Percentiles rank a stretch among this genome's conserved stretches.
Evolutionary conservation across 2,888 invertebrate species (phyloP).

Genomic region (Podotricha telesiphe): DNA sequence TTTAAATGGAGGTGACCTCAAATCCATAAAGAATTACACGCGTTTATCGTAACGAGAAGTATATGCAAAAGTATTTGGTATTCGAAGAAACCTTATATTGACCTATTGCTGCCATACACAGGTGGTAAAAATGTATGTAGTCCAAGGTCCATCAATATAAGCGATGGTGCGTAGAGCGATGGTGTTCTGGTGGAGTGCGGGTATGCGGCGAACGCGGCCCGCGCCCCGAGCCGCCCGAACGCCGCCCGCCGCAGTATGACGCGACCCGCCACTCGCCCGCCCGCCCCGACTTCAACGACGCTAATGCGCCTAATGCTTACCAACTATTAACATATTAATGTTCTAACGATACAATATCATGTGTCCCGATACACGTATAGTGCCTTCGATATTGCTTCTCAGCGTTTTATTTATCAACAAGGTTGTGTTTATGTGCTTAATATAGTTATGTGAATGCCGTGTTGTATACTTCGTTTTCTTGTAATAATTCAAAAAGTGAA

Average conservation of each 20-base stretch:
- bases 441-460: constrained; percentile 23
- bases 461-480: constrained; percentile 6
- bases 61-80: constrained; percentile 26
- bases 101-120: constrained; percentile 36
- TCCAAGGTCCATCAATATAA: constrained; percentile 77
- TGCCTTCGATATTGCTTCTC: constrained; percentile 61
- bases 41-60: not conserved
- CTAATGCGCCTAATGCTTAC: constrained; percentile 44
- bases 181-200: constrained; percentile 54
- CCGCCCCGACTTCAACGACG: constrained; percentile 51
- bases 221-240: constrained; percentile 52
- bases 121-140: constrained; percentile 61
- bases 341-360: constrained; percentile 47
- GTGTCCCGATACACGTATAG: constrained; percentile 52
- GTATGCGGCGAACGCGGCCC: constrained; percentile 52
- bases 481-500: constrained; percentile 30
- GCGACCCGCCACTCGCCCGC: constrained; percentile 70
- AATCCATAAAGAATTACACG: constrained; percentile 11
- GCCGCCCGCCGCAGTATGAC: constrained; percentile 73
- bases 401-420: constrained; percentile 40
- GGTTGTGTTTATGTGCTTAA: constrained; percentile 51
- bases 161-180: constrained; percentile 68
- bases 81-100: constrained; percentile 35
- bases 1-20: constrained; percentile 35
- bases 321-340: constrained; percentile 44